Percentiles rank a stretch among this genome's conserved stretches.
Conservation (phyloP, 2,888 invertebrate species). For the Antheraea assamensis region DNA sequence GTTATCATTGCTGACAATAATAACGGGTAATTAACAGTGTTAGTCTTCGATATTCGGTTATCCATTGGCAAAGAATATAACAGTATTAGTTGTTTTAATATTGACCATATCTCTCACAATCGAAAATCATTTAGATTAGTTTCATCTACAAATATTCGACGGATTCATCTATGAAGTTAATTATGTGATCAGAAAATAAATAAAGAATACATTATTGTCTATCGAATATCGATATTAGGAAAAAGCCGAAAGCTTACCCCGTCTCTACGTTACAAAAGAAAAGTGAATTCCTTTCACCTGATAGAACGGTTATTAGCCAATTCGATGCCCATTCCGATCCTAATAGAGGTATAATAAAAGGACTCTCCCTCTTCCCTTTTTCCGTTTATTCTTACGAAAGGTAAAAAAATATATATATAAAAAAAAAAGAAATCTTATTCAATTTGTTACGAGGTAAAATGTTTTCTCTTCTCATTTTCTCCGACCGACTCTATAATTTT, state of each 20-base stretch:
- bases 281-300: slow-evolving; percentile 81
- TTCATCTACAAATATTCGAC: neutral
- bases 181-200: neutral
- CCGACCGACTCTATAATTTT: neutral
- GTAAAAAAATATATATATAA: slow-evolving; percentile 14
- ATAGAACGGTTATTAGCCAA: slow-evolving; percentile 81
- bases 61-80: no score
- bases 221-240: slow-evolving; percentile 34
- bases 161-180: neutral
- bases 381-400: slow-evolving; percentile 52
- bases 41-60: no score
- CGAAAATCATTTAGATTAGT: neutral
- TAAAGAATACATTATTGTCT: neutral
- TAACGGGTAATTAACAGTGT: no score
- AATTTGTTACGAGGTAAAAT: slow-evolving; percentile 53
- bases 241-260: slow-evolving; percentile 27
- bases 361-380: slow-evolving; percentile 62
- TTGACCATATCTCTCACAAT: no score
- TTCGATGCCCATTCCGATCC: slow-evolving; percentile 77
- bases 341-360: slow-evolving; percentile 81
- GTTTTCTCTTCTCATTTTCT: neutral
- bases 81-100: no score
- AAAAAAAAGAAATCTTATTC: slow-evolving; percentile 52
- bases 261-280: slow-evolving; percentile 55
- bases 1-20: no score